Evolutionary conservation across 2,888 invertebrate species (phyloP), one percentile per base, ranked within the genome.

Genomic region (Callyntrura guangdongensis): DNA sequence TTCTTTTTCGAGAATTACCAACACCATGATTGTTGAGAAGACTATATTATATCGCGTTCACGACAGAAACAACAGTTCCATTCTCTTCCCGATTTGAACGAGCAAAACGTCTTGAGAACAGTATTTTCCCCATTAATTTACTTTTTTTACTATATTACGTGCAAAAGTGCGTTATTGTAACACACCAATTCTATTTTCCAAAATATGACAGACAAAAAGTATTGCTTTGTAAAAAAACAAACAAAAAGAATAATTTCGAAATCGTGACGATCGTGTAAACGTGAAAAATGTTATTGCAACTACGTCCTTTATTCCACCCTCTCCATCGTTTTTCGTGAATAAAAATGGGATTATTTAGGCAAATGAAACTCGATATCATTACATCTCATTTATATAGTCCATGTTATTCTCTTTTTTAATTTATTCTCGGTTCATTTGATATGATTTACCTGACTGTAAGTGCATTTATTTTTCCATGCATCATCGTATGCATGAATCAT

Each of bases 371-470:
- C 36, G 36, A 36, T 4, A 36, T 36, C 36, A 36, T 36, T 36
- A 36, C 36, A 36, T 4, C 36, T 36, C 36, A 4, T 36, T 36
- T 36, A 36, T 36, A 36, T 6, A 6, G 36, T 36, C 36, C 36
- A 36, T 36, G 36, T 47, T 47, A 47, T 59, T n/a, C 47, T 45
- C 2, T 20, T 17, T 25, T 25, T 61, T 9, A 45, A 64, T 47
- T 82, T 79, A 36, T 79, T 79, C 79, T 79, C 56, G 56, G 27
- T 27, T 56, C n/a, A 79, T 56, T 79, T 79, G 9, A 56, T 59
- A 27, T 27, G 56, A 79, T 79, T 79, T 27, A 27, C 53, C 6
- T 79, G 27, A 53, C 27, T 9, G 49, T 59, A n/a, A n/a, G 17
- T 14, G 36, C 79, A 79, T 22, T 85, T 56, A 36, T 72, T 53